Percentiles rank a stretch among this genome's conserved stretches.
Evolutionary conservation across 2,113 vertebrate genomes (phyloP).

Genomic region (Myotis davidii): DNA sequence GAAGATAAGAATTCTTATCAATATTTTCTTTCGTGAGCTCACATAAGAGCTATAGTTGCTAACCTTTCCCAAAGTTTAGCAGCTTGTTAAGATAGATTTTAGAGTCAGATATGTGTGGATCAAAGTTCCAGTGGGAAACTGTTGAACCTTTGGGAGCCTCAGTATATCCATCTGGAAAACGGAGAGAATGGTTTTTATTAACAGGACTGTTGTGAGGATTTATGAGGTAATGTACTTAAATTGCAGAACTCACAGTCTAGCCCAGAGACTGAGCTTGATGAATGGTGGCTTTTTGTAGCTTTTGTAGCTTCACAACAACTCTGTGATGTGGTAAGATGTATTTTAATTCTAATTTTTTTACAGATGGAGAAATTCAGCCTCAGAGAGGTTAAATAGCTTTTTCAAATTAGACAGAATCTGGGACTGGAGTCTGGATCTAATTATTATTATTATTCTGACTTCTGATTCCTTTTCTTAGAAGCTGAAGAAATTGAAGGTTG

Average conservation of each 20-base stretch:
- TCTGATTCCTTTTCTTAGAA: conserved; percentile 30
- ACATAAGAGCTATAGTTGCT: not conserved
- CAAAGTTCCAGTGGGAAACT: not conserved
- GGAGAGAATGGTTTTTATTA: not conserved
- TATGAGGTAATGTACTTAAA: not conserved
- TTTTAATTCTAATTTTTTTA: conserved; percentile 30
- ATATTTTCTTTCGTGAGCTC: not conserved
- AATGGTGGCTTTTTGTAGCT: not conserved
- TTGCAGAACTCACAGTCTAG: not conserved
- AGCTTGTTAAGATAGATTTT: not conserved
- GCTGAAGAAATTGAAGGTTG: conserved; percentile 38
- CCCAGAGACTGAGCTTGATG: not conserved
- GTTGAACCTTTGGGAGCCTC: not conserved
- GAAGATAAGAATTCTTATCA: not conserved
- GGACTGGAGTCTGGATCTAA: conserved; percentile 4
- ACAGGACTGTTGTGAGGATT: not conserved
- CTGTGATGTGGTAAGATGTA: not conserved
- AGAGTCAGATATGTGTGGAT: not conserved
- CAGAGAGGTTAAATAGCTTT: conserved; percentile 5
- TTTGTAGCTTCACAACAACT: not conserved
- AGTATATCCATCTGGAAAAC: not conserved
- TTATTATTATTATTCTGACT: conserved; percentile 24
- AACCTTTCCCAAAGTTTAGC: not conserved
- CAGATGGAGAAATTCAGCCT: conserved; percentile 6
- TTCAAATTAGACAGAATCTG: not conserved